phyloP scores from a whole-genome alignment of 2,888 invertebrate genomes.

The Spisula subtruncata region DNA sequence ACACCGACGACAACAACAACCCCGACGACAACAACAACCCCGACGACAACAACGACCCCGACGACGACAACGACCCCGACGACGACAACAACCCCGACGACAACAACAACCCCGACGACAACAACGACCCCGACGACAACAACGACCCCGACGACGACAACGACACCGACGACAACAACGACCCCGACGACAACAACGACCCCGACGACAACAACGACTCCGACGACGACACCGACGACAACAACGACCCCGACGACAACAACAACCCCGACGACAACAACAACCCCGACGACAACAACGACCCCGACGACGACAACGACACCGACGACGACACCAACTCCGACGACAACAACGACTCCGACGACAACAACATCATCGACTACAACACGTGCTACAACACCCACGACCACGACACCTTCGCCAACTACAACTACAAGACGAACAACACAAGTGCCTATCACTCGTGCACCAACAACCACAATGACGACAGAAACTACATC shows the following conservation, averaged over 20 bases:
- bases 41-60: neutral
- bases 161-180: neutral
- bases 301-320: neutral
- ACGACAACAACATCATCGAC: neutral
- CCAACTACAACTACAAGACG: neutral
- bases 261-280: constrained; percentile 3
- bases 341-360: neutral
- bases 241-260: neutral
- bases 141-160: neutral
- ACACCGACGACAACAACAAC: neutral
- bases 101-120: constrained; percentile 15
- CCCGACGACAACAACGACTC: neutral
- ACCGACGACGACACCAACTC: neutral
- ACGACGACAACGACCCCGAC: neutral
- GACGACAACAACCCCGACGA: neutral
- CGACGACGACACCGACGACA: neutral
- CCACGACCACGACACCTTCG: neutral
- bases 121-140: neutral
- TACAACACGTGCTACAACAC: neutral
- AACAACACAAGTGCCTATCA: neutral
- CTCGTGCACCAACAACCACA: neutral
- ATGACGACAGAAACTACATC: neutral
- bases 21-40: neutral
- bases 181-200: neutral
- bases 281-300: neutral